Base-by-base conservation (phyloP, 1,140 invertebrate genomes). In the Orchesella cincta region DNA sequence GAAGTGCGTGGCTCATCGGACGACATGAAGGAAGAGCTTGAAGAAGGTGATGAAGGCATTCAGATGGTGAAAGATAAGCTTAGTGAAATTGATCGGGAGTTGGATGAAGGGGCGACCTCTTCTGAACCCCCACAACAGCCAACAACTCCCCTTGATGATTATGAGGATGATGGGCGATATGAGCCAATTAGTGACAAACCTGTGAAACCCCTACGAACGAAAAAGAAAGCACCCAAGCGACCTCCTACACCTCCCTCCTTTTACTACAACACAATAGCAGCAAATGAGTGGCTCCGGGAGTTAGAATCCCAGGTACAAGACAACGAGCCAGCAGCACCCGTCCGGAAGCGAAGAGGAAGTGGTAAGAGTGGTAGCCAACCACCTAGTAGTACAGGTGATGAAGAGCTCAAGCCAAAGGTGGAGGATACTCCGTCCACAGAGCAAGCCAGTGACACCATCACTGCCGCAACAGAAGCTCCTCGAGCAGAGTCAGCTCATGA, bases 71-170 rank as follows among this genome's bases (percentile, higher is more conserved):
- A 80, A 33, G 67, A 77, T 18, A 73, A 83, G 85, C 76, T 85
- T 84, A 74, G 85, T 85, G 54, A 82, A 85, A 67, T 81, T 73
- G 80, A 80, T 51, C 74, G 73, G n/a, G 75, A 76, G 23, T 16
- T 71, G 3, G 85, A 88, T 77, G 86, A 88, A 77, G 31, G 8
- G 14, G 62, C 29, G 62, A 16, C 54, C 3, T 5, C 54, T 18
- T 12, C 8, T 8, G 87, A 87, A 85, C 79, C 86, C 82, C 77
- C 76, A 82, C 80, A 85, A 84, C 34, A 86, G 85, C 81, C 31
- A n/a, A 81, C 83, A 2, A 84, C 86, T 0, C 64, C 79, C 0
- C 81, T 83, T 5, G 84, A 85, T 2, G 85, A 85, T 76, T 83
- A 85, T 2, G 85, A 78, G 26, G 78, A 79, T 29, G 78, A 78